Evolutionary conservation across 2,113 vertebrate genomes (phyloP), one percentile per base, ranked within the genome.

Genomic region (Pongo abelii): DNA sequence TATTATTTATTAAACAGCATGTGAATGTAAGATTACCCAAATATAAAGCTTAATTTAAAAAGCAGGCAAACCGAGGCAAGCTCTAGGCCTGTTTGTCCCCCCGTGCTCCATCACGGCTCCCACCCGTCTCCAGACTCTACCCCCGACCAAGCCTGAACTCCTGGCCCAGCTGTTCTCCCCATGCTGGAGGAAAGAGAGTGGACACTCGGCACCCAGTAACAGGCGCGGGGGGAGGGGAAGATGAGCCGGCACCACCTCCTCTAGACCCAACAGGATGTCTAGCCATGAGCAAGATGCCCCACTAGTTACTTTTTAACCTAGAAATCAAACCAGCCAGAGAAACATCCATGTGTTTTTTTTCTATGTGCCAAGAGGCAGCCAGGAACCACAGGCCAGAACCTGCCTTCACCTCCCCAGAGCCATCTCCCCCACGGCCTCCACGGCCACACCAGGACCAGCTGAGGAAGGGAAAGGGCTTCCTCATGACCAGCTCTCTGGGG

Each of bases 191-290:
- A 5, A 40, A 3, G 9, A 46, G 11, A 8, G 43, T n/a, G 22
- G 23, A 25, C 10, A 20, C 48, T 14, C 1, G 0, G 23, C 61
- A 64, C 12, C 61, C 61, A 30, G 61, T 12, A 12, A 64, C 25
- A 64, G 8, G 8, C 5, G 0, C 4, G 5, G 3, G 18, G 1
- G 6, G 2, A n/a, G n/a, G 3, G 4, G n/a, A 40, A 12, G 16
- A 30, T 0, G 52, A 16, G 77, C 27, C 2, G 3, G 18, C 7
- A 1, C 1, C 8, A 22, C n/a, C 18, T 23, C 27, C 48, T 70
- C 12, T 0, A 22, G 61, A 57, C 9, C 35, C 22, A 8, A 3
- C 35, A n/a, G 89, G 1, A 27, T 18, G 75, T 67, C 79, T 27
- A 35, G 59, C 20, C n/a, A 18, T 2, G 1, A 85, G 23, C 79